These are phyloP conservation scores for Platypus cylindrus DNA, from an alignment of 2,888 invertebrate genomes.

Conservation along the genomic window DNA sequence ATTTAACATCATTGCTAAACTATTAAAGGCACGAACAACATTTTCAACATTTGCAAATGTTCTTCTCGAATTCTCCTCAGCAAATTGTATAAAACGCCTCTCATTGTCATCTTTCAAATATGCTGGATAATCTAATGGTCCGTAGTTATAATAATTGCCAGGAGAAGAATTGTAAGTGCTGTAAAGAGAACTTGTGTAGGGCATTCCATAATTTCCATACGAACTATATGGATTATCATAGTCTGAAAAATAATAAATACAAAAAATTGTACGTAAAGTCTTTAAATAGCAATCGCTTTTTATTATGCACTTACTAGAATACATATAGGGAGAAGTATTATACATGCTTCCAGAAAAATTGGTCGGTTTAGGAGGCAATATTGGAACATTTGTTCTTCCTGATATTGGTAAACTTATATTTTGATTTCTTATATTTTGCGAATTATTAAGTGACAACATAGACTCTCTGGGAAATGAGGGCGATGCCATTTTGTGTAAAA, in stretches of 20 bases:
- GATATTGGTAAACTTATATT: constrained; percentile 17
- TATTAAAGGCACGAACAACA: constrained; percentile 69
- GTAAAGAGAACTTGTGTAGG: constrained; percentile 7
- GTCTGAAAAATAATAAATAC: too few species aligned
- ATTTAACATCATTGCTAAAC: constrained; percentile 92
- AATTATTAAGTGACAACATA: too few species aligned
- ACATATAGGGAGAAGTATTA: constrained; percentile 22
- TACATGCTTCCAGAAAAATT: constrained; percentile 18
- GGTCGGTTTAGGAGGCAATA: constrained; percentile 32
- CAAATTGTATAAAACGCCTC: constrained; percentile 66
- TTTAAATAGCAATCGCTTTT: too few species aligned
- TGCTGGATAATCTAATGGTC: constrained; percentile 22
- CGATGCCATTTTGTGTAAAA: too few species aligned
- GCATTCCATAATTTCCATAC: constrained; percentile 18
- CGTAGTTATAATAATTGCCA: constrained; percentile 31
- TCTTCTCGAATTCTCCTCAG: constrained; percentile 81
- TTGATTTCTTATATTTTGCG: constrained; percentile 19
- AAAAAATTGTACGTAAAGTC: too few species aligned
- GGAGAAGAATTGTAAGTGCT: constrained; percentile 19
- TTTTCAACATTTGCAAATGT: constrained; percentile 94
- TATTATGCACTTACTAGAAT: constrained; percentile 12
- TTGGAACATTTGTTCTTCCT: constrained; percentile 24
- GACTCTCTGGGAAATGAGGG: too few species aligned
- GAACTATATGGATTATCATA: constrained; percentile 24
- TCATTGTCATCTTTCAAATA: constrained; percentile 41